A percentile compares a stretch with the other conserved stretches of the same genome.
Conservation (phyloP, 2,113 vertebrate genomes). For the Lepisosteus oculatus region DNA sequence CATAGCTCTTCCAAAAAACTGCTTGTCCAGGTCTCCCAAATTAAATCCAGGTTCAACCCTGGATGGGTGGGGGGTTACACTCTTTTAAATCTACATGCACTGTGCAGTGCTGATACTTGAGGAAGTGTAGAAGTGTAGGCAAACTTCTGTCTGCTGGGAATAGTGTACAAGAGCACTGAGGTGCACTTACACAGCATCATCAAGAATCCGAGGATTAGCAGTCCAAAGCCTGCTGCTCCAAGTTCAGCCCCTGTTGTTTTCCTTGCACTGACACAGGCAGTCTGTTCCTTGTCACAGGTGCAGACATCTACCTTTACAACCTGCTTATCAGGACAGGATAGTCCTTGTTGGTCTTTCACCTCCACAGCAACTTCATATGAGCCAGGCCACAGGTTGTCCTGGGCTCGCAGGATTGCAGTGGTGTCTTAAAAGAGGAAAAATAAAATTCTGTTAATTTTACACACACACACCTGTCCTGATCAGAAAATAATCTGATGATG, state of each 20-base stretch:
- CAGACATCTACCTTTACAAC: conserved; percentile 52
- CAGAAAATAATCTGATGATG: no score
- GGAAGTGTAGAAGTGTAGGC: no score
- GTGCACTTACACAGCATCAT: conserved; percentile 74
- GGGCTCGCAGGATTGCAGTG: conserved; percentile 48
- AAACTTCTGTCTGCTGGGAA: no score
- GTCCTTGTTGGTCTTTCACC: conserved; percentile 64
- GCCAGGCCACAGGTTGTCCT: conserved; percentile 57
- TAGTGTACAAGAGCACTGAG: no score
- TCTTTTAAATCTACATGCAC: no score
- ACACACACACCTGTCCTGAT: no score
- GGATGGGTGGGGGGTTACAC: no score
- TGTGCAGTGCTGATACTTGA: no score
- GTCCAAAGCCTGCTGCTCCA: conserved; percentile 62
- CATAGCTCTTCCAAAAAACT: no score
- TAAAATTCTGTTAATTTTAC: no score
- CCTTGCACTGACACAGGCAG: neutral
- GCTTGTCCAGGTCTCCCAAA: no score
- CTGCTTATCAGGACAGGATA: conserved; percentile 47
- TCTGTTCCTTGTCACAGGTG: conserved; percentile 37
- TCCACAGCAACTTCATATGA: conserved; percentile 46
- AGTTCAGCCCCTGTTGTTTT: conserved; percentile 36
- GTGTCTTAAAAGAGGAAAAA: conserved; percentile 42
- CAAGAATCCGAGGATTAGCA: conserved; percentile 78
- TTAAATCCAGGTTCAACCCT: no score